phyloP scores from a whole-genome alignment of 2,113 vertebrate species.

The Periophthalmodon schlosseri region DNA sequence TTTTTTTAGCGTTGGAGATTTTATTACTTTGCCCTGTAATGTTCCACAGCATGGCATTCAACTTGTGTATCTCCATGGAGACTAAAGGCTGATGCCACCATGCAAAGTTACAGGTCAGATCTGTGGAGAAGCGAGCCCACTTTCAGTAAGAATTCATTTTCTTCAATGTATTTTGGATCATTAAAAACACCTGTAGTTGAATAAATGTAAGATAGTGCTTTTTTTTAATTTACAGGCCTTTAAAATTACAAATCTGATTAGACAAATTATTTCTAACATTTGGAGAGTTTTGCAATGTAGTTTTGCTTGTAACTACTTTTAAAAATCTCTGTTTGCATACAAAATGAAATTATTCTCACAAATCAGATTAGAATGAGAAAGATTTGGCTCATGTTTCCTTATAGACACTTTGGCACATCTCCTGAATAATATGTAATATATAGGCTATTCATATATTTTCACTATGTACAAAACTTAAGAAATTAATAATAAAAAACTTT shows the following conservation, averaged over 20 bases:
- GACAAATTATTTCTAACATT: not conserved
- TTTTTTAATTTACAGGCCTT: not conserved
- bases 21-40: too few species aligned
- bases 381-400: not conserved
- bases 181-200: too few species aligned
- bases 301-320: not conserved
- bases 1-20: too few species aligned
- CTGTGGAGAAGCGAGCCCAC: too few species aligned
- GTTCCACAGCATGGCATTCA: too few species aligned
- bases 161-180: too few species aligned
- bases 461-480: slow-evolving; percentile 54
- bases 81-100: too few species aligned
- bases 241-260: too few species aligned
- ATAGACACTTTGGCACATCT: slow-evolving; percentile 44
- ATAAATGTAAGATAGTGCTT: not conserved
- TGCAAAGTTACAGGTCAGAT: too few species aligned
- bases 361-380: not conserved
- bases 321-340: not conserved
- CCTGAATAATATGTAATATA: slow-evolving; percentile 43
- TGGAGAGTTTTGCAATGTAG: slow-evolving; percentile 12
- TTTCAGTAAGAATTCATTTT: too few species aligned
- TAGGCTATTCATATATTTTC: slow-evolving; percentile 41
- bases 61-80: too few species aligned
- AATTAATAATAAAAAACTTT: slow-evolving; percentile 10
- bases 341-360: not conserved